Base-by-base conservation (phyloP, 2,888 invertebrate species). In the Glaucopsyche alexis region DNA sequence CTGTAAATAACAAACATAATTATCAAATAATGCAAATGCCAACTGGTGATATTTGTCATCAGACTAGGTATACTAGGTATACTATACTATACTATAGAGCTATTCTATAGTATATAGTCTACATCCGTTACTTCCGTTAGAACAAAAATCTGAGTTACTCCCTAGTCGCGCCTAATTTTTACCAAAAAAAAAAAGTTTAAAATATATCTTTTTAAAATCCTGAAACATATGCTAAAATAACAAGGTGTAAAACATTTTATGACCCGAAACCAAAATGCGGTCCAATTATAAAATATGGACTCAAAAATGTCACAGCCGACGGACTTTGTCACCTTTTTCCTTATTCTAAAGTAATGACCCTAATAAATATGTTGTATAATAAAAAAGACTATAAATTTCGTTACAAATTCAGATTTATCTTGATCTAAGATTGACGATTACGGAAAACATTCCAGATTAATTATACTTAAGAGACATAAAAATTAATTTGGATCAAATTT, bases 341-440 rank as follows among this genome's bases (percentile, higher is more conserved):
- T 60, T 7, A 60, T 60, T 13, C 14, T 13, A 60, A 60, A 60
- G 29, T 60, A 60, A 60, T 60, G 60, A 60, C 14, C 60, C 38
- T 60, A 60, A 60, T 60, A 60, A 60, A 60, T 60, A 60, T 60
- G 60, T 60, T 60, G 60, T 60, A 38, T 60, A 60, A 60, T 60
- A 38, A 60, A 60, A 60, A 60, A 60, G 13, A 6, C 60, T 60
- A 60, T 60, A 60, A 60, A 60, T 13, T 60, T 60, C 29, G 60
- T 29, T 60, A 60, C 60, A 60, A 60, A 60, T 60, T 38, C 60
- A 60, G 60, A 60, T 60, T 60, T 60, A 60, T 60, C 60, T 60
- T 7, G 60, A 60, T 60, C 60, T 60, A 13, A 60, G 60, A 60
- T 60, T 19, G 60, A 60, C 38, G 60, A 60, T 60, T 60, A 60